Evolutionary conservation across 2,113 vertebrate genomes (phyloP).

Genomic region (Plectropomus leopardus): DNA sequence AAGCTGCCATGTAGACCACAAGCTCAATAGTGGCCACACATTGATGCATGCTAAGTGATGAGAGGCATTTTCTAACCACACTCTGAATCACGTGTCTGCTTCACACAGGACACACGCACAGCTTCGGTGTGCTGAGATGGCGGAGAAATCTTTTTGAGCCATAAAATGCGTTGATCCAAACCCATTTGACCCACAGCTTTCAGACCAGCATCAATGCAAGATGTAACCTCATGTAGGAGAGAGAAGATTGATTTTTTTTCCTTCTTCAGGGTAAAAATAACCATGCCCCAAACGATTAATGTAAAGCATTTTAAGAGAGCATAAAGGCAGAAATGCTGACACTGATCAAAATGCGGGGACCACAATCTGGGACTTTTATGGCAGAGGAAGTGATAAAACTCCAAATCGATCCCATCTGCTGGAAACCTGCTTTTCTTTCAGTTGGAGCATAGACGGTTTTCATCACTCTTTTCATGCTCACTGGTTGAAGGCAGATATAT

Average conservation of each 20-base stretch:
- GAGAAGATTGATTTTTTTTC: not conserved
- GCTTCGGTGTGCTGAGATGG: slow-evolving; percentile 10
- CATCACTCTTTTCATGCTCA: slow-evolving; percentile 39
- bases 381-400: slow-evolving; percentile 85
- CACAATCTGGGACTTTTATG: slow-evolving; percentile 78
- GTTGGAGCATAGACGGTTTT: slow-evolving; percentile 36
- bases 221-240: not conserved
- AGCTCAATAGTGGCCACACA: not conserved
- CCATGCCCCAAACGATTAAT: slow-evolving; percentile 36
- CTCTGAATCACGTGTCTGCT: not conserved
- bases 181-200: slow-evolving; percentile 7
- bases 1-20: not conserved
- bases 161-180: slow-evolving; percentile 4
- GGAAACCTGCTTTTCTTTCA: slow-evolving; percentile 64
- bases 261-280: slow-evolving; percentile 40
- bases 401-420: slow-evolving; percentile 84
- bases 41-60: not conserved
- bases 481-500: slow-evolving; percentile 16
- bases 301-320: slow-evolving; percentile 63
- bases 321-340: slow-evolving; percentile 76
- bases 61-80: not conserved
- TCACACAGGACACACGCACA: not conserved
- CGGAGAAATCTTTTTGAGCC: not conserved
- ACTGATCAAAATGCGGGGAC: slow-evolving; percentile 71
- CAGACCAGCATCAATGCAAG: slow-evolving; percentile 9